phyloP scores from a whole-genome alignment of 2,797 vertebrate species.

The Scyliorhinus canicula region DNA sequence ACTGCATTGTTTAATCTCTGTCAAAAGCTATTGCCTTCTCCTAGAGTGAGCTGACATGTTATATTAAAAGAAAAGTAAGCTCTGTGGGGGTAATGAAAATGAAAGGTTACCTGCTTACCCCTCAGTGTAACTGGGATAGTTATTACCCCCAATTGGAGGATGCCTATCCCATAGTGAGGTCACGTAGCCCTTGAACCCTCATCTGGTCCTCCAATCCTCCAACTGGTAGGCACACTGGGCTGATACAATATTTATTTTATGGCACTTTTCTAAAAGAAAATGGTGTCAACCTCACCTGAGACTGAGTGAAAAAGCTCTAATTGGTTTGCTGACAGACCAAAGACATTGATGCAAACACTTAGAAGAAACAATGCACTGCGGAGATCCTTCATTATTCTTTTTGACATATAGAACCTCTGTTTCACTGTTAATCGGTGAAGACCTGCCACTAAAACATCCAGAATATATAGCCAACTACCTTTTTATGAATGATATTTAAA shows the following conservation, averaged over 20 bases:
- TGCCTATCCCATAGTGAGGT: neutral
- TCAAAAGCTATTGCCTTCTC: neutral
- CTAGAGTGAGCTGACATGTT: neutral
- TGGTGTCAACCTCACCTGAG: conserved; percentile 87
- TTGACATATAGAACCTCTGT: neutral
- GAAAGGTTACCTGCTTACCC: neutral
- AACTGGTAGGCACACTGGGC: neutral
- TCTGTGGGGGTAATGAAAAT: neutral
- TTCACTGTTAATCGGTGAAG: neutral
- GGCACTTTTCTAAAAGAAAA: conserved; percentile 65
- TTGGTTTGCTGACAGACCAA: conserved; percentile 43
- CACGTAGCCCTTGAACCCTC: neutral
- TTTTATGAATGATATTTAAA: neutral
- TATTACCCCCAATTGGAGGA: neutral
- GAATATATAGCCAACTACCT: neutral
- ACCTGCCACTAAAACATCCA: too few relatives aligned
- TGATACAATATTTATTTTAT: conserved; percentile 62
- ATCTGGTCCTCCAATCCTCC: neutral
- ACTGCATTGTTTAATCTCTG: neutral
- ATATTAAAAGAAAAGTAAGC: neutral
- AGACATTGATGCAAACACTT: neutral
- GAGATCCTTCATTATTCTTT: neutral
- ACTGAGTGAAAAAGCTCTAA: conserved; percentile 66
- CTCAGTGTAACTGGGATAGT: neutral
- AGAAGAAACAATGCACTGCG: neutral